These are phyloP conservation scores for Myrmecobius fasciatus DNA, from an alignment of 2,113 vertebrate species.

Conservation along the genomic window DNA sequence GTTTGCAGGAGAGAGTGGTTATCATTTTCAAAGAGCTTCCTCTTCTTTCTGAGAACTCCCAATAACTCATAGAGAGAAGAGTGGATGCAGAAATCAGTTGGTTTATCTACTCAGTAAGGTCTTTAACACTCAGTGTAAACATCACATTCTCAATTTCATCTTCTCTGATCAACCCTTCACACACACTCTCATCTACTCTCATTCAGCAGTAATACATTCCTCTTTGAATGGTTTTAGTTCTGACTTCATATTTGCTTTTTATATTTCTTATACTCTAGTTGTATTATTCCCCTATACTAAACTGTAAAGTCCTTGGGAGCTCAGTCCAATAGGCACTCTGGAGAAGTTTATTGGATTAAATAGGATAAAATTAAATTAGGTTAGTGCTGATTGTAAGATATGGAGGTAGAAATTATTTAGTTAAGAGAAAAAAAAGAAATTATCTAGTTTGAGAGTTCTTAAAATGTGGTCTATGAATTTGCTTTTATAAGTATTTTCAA, in stretches of 20 bases:
- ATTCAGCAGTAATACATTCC: background rate
- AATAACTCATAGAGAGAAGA: background rate
- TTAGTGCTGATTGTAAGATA: background rate
- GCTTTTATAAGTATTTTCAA: background rate
- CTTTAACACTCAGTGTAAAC: background rate
- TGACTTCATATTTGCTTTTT: background rate
- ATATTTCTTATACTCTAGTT: background rate
- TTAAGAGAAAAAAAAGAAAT: background rate
- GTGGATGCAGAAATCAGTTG: background rate
- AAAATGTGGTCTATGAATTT: background rate
- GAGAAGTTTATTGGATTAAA: background rate
- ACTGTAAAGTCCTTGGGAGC: background rate
- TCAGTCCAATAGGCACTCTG: background rate
- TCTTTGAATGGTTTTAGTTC: background rate
- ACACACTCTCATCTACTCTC: background rate
- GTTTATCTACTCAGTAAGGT: background rate
- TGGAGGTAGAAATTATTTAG: background rate
- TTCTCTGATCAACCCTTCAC: background rate
- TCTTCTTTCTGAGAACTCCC: background rate
- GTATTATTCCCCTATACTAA: background rate
- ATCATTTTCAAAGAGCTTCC: background rate
- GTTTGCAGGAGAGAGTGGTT: background rate
- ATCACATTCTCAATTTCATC: background rate
- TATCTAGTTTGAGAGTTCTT: background rate
- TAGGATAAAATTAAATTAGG: background rate